phyloP scores from a whole-genome alignment of 2,888 invertebrate species.

The Aelia acuminata region DNA sequence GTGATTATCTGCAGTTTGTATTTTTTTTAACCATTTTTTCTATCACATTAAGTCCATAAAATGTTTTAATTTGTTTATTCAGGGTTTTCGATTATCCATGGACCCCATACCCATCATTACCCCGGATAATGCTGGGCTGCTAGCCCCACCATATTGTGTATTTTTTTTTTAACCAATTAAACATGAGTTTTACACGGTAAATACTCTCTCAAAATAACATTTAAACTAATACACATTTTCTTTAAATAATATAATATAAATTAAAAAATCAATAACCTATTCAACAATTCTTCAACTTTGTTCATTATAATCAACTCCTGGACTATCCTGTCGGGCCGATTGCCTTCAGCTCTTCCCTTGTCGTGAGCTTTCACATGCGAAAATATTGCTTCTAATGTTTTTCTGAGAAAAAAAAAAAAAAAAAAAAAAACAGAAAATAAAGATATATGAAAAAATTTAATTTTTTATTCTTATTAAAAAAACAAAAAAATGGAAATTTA shows the following conservation, averaged over 20 bases:
- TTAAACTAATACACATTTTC: neutral
- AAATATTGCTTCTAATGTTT: slow-evolving; percentile 49
- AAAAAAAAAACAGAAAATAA: neutral
- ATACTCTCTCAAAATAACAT: too few species aligned
- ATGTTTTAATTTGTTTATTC: too few species aligned
- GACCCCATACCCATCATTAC: too few species aligned
- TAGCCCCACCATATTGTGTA: too few species aligned
- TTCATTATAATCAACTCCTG: slow-evolving; percentile 90
- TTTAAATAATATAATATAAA: neutral
- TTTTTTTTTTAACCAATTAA: too few species aligned
- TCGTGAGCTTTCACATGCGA: slow-evolving; percentile 43
- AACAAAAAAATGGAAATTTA: neutral
- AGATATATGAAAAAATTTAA: neutral
- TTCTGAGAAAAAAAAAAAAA: slow-evolving; percentile 36
- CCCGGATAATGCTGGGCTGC: too few species aligned
- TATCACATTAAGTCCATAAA: too few species aligned
- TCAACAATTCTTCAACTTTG: slow-evolving; percentile 81
- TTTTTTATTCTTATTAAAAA: neutral
- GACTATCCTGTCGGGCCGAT: slow-evolving; percentile 79
- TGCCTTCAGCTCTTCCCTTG: slow-evolving; percentile 60
- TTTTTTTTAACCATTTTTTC: too few species aligned
- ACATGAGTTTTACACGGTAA: too few species aligned
- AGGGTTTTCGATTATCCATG: too few species aligned
- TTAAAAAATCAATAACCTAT: neutral
- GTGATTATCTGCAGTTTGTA: too few species aligned